These are phyloP conservation scores for Drosophila infuscata DNA, from an alignment of 2,888 invertebrate species.

Conservation along the genomic window DNA sequence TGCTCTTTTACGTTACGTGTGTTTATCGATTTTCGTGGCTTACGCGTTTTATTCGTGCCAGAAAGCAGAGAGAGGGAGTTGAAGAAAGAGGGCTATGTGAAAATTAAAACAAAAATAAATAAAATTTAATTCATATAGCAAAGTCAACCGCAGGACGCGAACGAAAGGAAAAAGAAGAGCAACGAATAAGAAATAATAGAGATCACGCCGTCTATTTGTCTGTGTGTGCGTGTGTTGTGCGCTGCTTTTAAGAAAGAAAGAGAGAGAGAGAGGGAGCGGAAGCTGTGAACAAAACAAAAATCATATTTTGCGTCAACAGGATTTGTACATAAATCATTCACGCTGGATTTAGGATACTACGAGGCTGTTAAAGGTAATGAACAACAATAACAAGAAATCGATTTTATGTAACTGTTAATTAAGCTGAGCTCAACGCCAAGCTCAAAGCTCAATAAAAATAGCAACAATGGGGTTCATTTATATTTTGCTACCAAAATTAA, in stretches of 20 bases:
- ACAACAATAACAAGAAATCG: background rate
- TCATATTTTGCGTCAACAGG: slow-evolving; percentile 50
- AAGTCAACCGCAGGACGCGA: slow-evolving; percentile 43
- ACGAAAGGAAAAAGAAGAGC: slow-evolving; percentile 20
- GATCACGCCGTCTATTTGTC: slow-evolving; percentile 53
- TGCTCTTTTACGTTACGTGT: slow-evolving; percentile 57
- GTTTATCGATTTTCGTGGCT: slow-evolving; percentile 72
- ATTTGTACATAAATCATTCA: slow-evolving; percentile 81
- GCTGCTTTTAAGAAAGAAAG: slow-evolving; percentile 14
- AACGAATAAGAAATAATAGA: slow-evolving; percentile 7
- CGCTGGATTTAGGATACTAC: slow-evolving; percentile 86
- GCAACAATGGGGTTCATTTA: slow-evolving; percentile 40
- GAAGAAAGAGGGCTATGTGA: slow-evolving; percentile 46
- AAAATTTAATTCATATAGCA: slow-evolving; percentile 56
- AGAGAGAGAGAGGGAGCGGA: slow-evolving; percentile 26
- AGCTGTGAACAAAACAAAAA: slow-evolving; percentile 45
- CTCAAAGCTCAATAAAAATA: slow-evolving; percentile 7
- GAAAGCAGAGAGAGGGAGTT: slow-evolving; percentile 25
- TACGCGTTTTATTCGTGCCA: slow-evolving; percentile 59
- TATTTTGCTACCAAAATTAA: slow-evolving; percentile 22
- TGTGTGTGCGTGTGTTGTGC: slow-evolving; percentile 20
- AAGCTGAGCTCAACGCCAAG: background rate
- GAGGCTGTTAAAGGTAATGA: slow-evolving; percentile 85
- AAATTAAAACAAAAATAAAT: slow-evolving; percentile 56
- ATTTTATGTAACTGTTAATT: slow-evolving; percentile 27